phyloP scores from a whole-genome alignment of 1,140 invertebrate species.

The Nebria ingens region DNA sequence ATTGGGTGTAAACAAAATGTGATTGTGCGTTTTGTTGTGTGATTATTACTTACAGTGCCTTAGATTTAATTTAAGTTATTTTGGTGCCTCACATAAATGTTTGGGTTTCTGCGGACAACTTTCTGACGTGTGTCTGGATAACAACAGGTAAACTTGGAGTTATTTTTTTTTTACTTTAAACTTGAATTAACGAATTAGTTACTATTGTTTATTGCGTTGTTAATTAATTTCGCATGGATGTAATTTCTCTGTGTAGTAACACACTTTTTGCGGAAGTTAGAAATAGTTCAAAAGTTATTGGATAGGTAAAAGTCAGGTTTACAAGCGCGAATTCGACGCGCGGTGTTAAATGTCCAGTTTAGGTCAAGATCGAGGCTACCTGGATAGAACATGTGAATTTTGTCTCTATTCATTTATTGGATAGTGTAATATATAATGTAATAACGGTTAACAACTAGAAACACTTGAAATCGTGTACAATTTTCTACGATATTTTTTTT shows the following conservation, averaged over 20 bases:
- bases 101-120: neutral
- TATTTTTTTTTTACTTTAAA: neutral
- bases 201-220: neutral
- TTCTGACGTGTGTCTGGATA: conserved; percentile 1
- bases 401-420: neutral
- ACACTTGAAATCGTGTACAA: neutral
- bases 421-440: neutral
- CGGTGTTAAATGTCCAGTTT: conserved; percentile 8
- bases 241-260: neutral
- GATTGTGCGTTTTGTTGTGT: neutral
- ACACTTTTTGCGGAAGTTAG: conserved; percentile 7
- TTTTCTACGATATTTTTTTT: neutral
- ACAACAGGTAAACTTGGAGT: conserved; percentile 1
- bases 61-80: neutral
- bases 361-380: conserved; percentile 8
- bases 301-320: conserved; percentile 6
- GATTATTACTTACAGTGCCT: neutral
- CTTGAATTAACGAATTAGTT: too few relatives aligned
- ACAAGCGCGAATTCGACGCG: conserved; percentile 6
- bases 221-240: neutral
- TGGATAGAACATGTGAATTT: neutral
- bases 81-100: neutral
- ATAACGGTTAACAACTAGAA: neutral
- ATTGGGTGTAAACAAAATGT: conserved; percentile 5
- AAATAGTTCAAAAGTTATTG: conserved; percentile 9